Conservation (phyloP, 2,113 vertebrate species). For the Corapipo altera region DNA sequence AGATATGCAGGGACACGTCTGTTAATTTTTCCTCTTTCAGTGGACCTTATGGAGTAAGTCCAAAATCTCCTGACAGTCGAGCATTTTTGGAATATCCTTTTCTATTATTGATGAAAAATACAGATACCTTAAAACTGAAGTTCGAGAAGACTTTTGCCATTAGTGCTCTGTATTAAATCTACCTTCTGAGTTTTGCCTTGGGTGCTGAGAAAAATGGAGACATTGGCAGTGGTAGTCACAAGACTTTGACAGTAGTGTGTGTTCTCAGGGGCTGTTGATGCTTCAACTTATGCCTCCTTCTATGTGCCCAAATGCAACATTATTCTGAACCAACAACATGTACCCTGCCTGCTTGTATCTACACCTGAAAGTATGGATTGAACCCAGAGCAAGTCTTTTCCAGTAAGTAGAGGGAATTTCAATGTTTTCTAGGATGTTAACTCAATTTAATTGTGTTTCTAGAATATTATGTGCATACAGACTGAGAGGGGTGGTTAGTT, state of each 20-base stretch:
- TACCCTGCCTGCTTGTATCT: background rate
- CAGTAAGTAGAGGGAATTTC: background rate
- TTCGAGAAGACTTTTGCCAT: background rate
- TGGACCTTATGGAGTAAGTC: background rate
- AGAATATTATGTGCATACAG: accelerated
- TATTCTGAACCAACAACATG: background rate
- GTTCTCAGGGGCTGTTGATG: background rate
- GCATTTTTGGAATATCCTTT: background rate
- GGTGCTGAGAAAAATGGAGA: background rate
- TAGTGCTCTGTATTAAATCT: background rate
- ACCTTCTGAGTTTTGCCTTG: background rate
- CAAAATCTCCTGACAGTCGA: background rate
- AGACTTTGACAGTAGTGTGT: background rate
- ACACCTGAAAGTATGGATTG: background rate
- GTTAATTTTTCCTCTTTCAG: background rate
- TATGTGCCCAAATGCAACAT: background rate
- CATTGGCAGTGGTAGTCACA: background rate
- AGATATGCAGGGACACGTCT: background rate
- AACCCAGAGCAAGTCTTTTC: background rate
- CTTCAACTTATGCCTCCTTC: background rate
- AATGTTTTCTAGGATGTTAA: background rate
- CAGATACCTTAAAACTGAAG: background rate
- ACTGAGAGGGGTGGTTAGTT: background rate
- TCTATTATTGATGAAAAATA: background rate
- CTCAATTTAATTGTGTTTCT: background rate